A percentile compares a stretch with the other conserved stretches of the same genome.
phyloP scores from a whole-genome alignment of 2,113 vertebrate species.

The Struthidea cinerea region DNA sequence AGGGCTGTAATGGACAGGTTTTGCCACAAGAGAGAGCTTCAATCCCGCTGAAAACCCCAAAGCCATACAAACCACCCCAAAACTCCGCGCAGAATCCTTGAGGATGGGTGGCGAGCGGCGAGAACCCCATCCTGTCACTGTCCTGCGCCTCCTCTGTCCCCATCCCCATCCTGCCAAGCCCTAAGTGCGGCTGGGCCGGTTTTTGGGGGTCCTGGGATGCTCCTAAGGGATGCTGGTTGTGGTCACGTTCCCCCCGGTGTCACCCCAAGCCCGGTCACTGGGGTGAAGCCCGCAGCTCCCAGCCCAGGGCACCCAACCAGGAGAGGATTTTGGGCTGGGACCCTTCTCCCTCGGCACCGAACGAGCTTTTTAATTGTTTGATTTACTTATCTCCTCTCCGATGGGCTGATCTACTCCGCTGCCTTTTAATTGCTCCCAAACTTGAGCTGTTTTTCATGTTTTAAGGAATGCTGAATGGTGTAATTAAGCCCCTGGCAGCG shows the following conservation, averaged over 20 bases:
- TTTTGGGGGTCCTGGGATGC: neutral
- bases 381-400: constrained; percentile 74
- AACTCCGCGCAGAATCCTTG: fast-evolving
- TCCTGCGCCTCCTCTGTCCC: neutral
- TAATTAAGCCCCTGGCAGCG: constrained; percentile 88
- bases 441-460: constrained; percentile 86
- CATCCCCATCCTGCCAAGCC: neutral
- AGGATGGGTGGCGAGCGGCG: fast-evolving
- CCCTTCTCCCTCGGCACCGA: neutral
- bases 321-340: neutral
- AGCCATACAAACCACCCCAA: fast-evolving
- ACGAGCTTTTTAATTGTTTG: constrained; percentile 72
- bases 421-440: constrained; percentile 83
- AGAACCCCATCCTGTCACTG: neutral
- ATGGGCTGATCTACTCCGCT: constrained; percentile 81
- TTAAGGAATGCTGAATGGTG: constrained; percentile 89
- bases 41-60: neutral
- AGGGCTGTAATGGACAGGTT: neutral
- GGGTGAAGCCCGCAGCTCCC: neutral
- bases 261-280: neutral
- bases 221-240: neutral
- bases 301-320: neutral
- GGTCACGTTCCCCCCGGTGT: neutral
- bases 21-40: constrained; percentile 47
- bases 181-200: fast-evolving